A percentile compares a stretch with the other conserved stretches of the same genome.
phyloP scores from a whole-genome alignment of 1,140 invertebrate genomes.

The Temnothorax nylanderi region DNA sequence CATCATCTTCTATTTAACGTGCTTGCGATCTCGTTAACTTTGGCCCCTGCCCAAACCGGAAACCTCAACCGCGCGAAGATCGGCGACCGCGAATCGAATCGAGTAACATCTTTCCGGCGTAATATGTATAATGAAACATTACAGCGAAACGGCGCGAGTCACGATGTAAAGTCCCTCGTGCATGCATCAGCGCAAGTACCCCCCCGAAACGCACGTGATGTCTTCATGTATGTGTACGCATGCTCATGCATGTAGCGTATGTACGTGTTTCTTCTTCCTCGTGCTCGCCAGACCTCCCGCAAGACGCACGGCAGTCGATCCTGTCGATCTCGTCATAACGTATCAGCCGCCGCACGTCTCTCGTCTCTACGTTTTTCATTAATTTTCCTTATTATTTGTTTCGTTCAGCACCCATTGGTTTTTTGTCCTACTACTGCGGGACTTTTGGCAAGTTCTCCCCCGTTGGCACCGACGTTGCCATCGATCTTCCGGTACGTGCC shows the following conservation, averaged over 20 bases:
- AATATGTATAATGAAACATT: neutral
- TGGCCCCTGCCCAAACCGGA: neutral
- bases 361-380: constrained; percentile 39
- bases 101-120: neutral
- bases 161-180: neutral
- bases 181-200: neutral
- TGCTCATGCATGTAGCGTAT: neutral
- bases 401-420: constrained; percentile 84
- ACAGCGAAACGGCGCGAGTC: neutral
- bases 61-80: neutral
- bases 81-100: neutral
- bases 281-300: constrained; percentile 45
- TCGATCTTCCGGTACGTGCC: constrained; percentile 77
- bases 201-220: neutral
- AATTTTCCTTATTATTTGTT: constrained; percentile 76
- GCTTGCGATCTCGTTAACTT: neutral
- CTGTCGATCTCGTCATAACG: neutral
- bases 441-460: constrained; percentile 81
- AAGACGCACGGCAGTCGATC: constrained; percentile 8
- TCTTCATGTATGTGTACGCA: neutral
- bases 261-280: neutral
- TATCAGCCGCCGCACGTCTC: neutral
- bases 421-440: constrained; percentile 79
- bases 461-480: constrained; percentile 81
- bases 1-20: neutral